Evolutionary conservation across 2,888 invertebrate genomes (phyloP).

Genomic region (Syritta pipiens): DNA sequence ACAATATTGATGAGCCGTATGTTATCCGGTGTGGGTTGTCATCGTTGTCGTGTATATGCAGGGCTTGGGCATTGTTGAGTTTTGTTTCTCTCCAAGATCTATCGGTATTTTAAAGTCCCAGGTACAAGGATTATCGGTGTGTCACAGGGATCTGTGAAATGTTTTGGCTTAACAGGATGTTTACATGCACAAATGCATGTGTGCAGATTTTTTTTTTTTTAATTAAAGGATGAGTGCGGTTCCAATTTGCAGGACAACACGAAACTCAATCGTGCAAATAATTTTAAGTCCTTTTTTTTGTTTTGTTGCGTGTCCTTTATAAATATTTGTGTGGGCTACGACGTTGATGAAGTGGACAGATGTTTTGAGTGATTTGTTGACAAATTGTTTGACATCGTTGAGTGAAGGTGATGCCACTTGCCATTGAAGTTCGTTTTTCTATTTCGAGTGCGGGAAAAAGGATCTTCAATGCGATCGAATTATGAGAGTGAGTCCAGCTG

Average conservation of each 20-base stretch:
- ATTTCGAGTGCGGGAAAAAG: too few relatives aligned
- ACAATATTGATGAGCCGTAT: constrained; percentile 62
- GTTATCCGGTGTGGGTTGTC: constrained; percentile 1
- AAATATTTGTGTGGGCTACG: constrained; percentile 55
- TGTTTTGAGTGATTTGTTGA: constrained; percentile 21
- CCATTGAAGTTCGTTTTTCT: too few relatives aligned
- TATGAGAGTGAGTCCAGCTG: too few relatives aligned
- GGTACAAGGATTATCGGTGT: constrained; percentile 44
- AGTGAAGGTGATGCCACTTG: too few relatives aligned
- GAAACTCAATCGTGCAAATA: constrained; percentile 61
- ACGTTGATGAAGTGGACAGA: constrained; percentile 32
- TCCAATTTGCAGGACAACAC: constrained; percentile 1
- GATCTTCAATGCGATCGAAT: too few relatives aligned
- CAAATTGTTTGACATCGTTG: too few relatives aligned
- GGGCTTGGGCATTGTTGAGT: constrained; percentile 30
- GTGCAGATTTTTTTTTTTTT: constrained; percentile 10
- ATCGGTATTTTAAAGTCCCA: constrained; percentile 36
- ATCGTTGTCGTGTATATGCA: constrained; percentile 32
- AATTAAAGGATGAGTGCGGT: constrained; percentile 28
- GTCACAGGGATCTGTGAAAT: constrained; percentile 54
- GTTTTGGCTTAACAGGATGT: constrained; percentile 45
- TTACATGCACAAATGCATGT: constrained; percentile 41
- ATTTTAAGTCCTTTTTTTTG: constrained; percentile 36
- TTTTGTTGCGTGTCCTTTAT: constrained; percentile 27
- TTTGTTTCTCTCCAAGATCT: constrained; percentile 21